Evolutionary conservation across 92 coral and sea anemone genomes (phyloP).

Genomic region (Diadumene lineata): DNA sequence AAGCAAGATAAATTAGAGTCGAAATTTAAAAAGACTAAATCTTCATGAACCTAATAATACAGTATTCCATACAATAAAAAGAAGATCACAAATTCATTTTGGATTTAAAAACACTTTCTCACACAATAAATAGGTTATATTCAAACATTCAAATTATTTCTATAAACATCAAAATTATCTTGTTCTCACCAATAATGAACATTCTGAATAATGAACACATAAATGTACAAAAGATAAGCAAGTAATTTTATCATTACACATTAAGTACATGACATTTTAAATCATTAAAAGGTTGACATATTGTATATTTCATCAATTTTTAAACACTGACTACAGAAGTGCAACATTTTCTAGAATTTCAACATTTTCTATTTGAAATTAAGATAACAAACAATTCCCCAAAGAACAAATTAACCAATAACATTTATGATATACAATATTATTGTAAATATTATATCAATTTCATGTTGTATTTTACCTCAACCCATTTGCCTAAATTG

Average conservation of each 20-base stretch:
- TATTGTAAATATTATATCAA: too few species aligned
- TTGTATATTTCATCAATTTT: not conserved
- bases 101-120: too few species aligned
- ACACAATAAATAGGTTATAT: not conserved
- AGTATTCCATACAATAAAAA: too few species aligned
- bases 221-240: not conserved
- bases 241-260: not conserved
- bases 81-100: too few species aligned
- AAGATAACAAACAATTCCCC: not conserved
- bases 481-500: constrained; percentile 46
- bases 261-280: not conserved
- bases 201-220: not conserved
- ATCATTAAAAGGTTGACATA: not conserved
- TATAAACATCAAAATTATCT: not conserved
- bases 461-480: constrained; percentile 20
- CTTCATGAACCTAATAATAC: too few species aligned
- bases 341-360: too few species aligned
- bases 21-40: too few species aligned
- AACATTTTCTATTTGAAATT: not conserved
- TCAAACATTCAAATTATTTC: not conserved
- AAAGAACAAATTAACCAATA: too few species aligned
- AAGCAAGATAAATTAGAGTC: too few species aligned
- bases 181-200: too few species aligned
- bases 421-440: too few species aligned
- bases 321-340: not conserved